Evolutionary conservation across 2,113 vertebrate species (phyloP).

Genomic region (Neodontobutis hainanensis): DNA sequence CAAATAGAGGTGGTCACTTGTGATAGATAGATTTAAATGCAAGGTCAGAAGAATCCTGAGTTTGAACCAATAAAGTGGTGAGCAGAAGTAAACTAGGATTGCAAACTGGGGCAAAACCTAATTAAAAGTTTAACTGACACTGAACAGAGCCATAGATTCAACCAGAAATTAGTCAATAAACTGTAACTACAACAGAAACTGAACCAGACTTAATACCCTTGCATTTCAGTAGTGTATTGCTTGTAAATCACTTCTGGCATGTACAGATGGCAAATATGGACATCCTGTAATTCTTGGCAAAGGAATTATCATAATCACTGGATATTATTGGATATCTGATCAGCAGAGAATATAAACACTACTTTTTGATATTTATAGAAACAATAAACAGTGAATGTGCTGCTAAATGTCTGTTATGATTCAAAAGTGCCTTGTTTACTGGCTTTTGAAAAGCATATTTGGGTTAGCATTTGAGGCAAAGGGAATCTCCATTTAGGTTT

Average conservation of each 20-base stretch:
- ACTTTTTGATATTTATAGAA: constrained; percentile 74
- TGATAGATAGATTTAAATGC: no score
- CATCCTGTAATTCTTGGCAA: constrained; percentile 43
- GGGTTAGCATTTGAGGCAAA: constrained; percentile 59
- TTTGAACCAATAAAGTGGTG: no score
- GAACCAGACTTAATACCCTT: neutral
- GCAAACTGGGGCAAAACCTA: neutral
- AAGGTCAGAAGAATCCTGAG: no score
- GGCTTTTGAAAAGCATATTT: constrained; percentile 71
- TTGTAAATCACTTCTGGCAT: neutral
- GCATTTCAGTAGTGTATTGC: neutral
- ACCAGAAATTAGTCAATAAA: neutral
- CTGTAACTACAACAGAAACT: neutral
- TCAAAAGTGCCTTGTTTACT: constrained; percentile 66
- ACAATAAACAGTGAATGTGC: constrained; percentile 63
- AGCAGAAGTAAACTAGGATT: no score
- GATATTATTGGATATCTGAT: constrained; percentile 66
- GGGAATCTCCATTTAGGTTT: constrained; percentile 54
- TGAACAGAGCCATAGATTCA: no score
- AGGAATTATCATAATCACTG: constrained; percentile 73
- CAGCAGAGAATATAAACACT: constrained; percentile 73
- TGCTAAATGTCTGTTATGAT: constrained; percentile 72
- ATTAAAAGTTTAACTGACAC: no score
- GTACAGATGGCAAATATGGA: constrained; percentile 17
- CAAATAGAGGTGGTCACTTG: no score